phyloP scores from a whole-genome alignment of 2,888 invertebrate genomes.

The Tubiluchus corallicola region DNA sequence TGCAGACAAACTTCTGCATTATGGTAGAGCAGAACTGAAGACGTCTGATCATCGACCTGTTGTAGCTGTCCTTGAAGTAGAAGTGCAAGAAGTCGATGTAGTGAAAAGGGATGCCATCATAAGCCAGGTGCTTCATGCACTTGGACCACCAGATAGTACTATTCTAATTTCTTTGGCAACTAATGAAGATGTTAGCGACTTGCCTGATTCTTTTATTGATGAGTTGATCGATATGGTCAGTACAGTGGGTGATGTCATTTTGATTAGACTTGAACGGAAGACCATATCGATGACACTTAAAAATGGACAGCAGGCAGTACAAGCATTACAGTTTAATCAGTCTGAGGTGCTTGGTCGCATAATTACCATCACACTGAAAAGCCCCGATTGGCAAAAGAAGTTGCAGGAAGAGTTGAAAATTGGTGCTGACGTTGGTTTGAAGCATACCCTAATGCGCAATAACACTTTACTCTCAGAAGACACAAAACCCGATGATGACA shows the following conservation, averaged over 20 bases:
- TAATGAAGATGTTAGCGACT: constrained; percentile 13
- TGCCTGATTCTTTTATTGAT: constrained; percentile 16
- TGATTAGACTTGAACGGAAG: constrained; percentile 50
- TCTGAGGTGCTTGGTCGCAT: constrained; percentile 29
- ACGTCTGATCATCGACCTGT: constrained; percentile 93
- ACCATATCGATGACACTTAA: constrained; percentile 81
- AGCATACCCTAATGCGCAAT: too few species aligned
- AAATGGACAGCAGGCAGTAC: constrained; percentile 66
- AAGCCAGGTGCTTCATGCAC: constrained; percentile 37
- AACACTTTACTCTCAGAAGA: too few species aligned
- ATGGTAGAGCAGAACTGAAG: constrained; percentile 82
- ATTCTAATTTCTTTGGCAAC: constrained; percentile 46
- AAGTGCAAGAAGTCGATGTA: constrained; percentile 58
- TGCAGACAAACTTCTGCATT: constrained; percentile 60
- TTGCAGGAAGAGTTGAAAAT: constrained; percentile 56
- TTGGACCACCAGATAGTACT: constrained; percentile 88
- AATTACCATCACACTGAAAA: constrained; percentile 52
- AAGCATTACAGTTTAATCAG: constrained; percentile 30
- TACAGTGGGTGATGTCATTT: constrained; percentile 17
- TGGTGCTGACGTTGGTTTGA: background rate
- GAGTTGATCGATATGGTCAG: constrained; percentile 17
- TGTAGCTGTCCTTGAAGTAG: constrained; percentile 69
- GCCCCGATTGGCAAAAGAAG: constrained; percentile 62
- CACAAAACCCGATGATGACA: constrained; percentile 6
- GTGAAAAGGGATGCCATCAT: constrained; percentile 58